Conservation (phyloP, 2,888 invertebrate genomes). For the Temnothorax unifasciatus region DNA sequence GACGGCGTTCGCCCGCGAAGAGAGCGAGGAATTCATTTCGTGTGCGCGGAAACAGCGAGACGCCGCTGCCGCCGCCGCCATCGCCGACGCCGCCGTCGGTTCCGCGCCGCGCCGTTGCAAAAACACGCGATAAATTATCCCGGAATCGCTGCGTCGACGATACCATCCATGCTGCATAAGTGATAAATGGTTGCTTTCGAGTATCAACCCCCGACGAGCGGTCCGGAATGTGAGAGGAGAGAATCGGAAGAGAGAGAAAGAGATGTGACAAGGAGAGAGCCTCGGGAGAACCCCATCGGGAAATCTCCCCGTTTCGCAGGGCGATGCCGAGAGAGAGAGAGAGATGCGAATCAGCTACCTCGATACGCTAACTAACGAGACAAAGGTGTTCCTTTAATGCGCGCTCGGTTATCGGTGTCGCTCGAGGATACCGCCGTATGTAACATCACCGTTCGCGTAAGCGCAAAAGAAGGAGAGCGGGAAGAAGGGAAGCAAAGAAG, state of each 20-base stretch:
- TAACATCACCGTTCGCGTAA: constrained; percentile 1
- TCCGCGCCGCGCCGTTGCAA: constrained; percentile 42
- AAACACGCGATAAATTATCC: constrained; percentile 60
- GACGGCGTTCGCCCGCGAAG: constrained; percentile 18
- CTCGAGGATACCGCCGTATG: not conserved
- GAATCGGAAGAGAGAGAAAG: not conserved
- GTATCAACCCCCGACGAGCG: constrained; percentile 39
- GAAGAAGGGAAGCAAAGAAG: not conserved
- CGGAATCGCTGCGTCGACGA: constrained; percentile 57
- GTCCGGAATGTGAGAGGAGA: not conserved
- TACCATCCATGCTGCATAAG: constrained; percentile 55
- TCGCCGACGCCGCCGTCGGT: not conserved
- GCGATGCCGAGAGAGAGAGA: not conserved
- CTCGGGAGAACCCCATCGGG: not conserved
- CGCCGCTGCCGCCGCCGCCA: constrained; percentile 14
- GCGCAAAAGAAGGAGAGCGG: not conserved
- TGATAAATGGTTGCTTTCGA: constrained; percentile 60
- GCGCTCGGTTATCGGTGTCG: constrained; percentile 1
- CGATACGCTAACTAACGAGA: constrained; percentile 32
- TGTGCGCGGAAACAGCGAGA: constrained; percentile 46
- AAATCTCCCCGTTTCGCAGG: constrained; percentile 15
- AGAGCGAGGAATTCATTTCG: constrained; percentile 48
- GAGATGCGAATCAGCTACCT: constrained; percentile 18
- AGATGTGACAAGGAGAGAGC: not conserved
- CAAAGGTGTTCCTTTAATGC: constrained; percentile 16